Percentiles rank a stretch among this genome's conserved stretches.
phyloP scores from a whole-genome alignment of 2,797 vertebrate species.

The Valencia hispanica region DNA sequence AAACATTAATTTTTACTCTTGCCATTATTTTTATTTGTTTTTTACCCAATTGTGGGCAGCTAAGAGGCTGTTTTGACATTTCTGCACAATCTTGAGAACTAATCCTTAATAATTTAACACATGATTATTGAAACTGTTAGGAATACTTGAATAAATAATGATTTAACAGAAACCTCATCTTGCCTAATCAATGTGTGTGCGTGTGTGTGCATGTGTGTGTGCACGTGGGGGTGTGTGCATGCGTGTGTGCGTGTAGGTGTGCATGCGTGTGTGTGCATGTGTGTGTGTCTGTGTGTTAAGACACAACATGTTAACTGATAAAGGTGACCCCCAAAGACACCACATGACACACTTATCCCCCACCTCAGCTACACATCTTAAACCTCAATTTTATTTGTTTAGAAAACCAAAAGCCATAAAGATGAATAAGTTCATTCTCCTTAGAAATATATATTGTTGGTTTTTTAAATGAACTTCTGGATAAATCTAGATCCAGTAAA shows the following conservation, averaged over 20 bases:
- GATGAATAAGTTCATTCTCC: background rate
- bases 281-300: slow-evolving; percentile 42
- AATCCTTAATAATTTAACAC: slow-evolving; percentile 4
- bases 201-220: slow-evolving; percentile 9
- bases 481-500: no score
- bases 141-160: slow-evolving; percentile 20
- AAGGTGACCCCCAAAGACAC: slow-evolving; percentile 29
- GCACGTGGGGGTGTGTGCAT: slow-evolving; percentile 1
- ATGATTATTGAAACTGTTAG: slow-evolving; percentile 3
- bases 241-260: slow-evolving; percentile 4
- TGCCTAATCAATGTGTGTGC: slow-evolving; percentile 5
- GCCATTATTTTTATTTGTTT: background rate
- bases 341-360: slow-evolving; percentile 32
- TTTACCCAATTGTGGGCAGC: no score
- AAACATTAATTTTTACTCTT: background rate
- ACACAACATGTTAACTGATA: slow-evolving; percentile 67
- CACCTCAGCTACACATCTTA: slow-evolving; percentile 33
- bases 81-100: background rate
- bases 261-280: background rate
- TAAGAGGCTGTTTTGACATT: background rate
- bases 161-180: slow-evolving; percentile 25
- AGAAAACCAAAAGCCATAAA: slow-evolving; percentile 27
- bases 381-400: slow-evolving; percentile 46
- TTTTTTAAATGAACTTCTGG: background rate
- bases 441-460: background rate